These are phyloP conservation scores for Squalus acanthias DNA, from an alignment of 2,797 vertebrate genomes.

Conservation along the genomic window DNA sequence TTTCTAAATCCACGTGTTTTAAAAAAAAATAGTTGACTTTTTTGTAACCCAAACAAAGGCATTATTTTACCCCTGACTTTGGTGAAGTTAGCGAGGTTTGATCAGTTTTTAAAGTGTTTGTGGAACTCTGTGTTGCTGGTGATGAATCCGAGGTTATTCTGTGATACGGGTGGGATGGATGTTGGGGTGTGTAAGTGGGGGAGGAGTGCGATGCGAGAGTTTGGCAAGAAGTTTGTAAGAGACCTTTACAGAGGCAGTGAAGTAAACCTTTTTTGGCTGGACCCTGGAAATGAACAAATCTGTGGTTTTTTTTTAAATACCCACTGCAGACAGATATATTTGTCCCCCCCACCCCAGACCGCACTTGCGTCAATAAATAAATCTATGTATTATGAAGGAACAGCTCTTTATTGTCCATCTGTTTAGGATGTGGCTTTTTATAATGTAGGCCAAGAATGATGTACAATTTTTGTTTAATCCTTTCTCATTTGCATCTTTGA, in stretches of 20 bases:
- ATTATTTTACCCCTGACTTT: not conserved
- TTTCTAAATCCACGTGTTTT: no score
- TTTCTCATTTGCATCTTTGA: not conserved
- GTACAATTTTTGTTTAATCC: not conserved
- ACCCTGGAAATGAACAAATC: not conserved
- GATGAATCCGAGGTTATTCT: not conserved
- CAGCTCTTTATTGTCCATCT: not conserved
- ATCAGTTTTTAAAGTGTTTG: not conserved
- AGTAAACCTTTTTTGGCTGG: not conserved
- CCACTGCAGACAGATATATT: not conserved
- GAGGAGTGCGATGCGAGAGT: not conserved
- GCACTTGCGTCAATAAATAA: not conserved
- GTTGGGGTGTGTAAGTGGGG: not conserved
- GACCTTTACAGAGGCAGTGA: not conserved
- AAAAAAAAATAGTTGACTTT: not conserved
- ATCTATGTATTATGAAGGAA: not conserved
- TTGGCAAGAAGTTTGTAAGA: not conserved
- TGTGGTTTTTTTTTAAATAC: not conserved
- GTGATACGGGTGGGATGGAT: not conserved
- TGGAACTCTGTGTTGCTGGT: not conserved
- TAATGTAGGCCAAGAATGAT: not conserved
- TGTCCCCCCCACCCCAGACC: not conserved
- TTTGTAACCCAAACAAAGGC: not conserved
- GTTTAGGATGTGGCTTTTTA: not conserved
- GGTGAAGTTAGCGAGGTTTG: not conserved